These are phyloP conservation scores for Perdita meconis DNA, from an alignment of 2,888 invertebrate species.

Conservation along the genomic window DNA sequence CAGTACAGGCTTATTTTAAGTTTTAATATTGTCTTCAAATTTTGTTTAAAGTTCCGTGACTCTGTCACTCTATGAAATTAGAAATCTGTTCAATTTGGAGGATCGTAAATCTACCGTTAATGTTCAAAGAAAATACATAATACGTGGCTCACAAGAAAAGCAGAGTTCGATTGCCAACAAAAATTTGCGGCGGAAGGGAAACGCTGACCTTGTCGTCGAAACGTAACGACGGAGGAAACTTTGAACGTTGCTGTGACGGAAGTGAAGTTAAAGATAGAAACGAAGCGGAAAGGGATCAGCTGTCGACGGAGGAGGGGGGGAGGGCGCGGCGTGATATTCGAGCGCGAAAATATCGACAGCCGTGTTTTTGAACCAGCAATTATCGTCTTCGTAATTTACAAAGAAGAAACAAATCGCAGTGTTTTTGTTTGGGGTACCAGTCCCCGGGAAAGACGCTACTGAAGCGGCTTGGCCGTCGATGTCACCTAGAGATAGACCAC, in stretches of 20 bases:
- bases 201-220: conserved; percentile 41
- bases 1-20: no score
- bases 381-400: not conserved
- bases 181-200: conserved; percentile 3
- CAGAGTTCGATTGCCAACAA: not conserved
- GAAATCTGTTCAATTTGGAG: no score
- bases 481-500: conserved; percentile 34
- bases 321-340: conserved; percentile 43
- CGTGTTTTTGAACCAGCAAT: not conserved
- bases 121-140: no score
- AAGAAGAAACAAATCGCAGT: not conserved
- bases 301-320: no score
- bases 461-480: conserved; percentile 20
- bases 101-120: no score
- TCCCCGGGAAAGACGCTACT: not conserved
- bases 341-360: conserved; percentile 42
- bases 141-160: not conserved
- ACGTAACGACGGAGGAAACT: not conserved
- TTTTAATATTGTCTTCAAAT: no score
- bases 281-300: conserved; percentile 43
- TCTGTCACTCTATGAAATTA: no score
- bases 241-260: conserved; percentile 37
- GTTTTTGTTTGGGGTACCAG: not conserved
- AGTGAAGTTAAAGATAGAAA: conserved; percentile 57
- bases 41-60: no score